These are phyloP conservation scores for Parapsyche elsis DNA, from an alignment of 1,140 invertebrate species.

Conservation along the genomic window DNA sequence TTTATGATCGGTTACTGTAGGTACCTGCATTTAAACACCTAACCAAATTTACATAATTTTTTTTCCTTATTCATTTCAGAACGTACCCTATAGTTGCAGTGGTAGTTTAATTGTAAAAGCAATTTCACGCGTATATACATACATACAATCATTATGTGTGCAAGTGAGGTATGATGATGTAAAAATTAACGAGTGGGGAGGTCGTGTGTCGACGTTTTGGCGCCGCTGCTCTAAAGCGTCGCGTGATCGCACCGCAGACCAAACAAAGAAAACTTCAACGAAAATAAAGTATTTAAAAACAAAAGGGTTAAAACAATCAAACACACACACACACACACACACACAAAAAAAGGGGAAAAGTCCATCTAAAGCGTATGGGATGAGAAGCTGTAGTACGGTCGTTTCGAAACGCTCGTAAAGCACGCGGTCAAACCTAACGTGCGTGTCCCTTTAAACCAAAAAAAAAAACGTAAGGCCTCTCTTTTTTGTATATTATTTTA, in stretches of 20 bases:
- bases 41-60: no score
- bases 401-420: background rate
- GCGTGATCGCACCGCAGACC: background rate
- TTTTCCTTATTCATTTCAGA: no score
- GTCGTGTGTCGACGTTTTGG: background rate
- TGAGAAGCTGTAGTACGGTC: background rate
- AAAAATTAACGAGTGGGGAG: no score
- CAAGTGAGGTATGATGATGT: background rate
- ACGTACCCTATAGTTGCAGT: no score
- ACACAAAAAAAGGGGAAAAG: background rate
- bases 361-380: background rate
- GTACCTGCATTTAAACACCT: no score
- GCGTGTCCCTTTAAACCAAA: background rate
- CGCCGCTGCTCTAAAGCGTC: background rate
- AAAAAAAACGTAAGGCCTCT: background rate
- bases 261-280: slow-evolving; percentile 10
- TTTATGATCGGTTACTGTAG: no score
- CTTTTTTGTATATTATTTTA: no score
- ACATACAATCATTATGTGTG: background rate
- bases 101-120: no score
- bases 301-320: background rate
- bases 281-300: background rate
- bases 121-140: background rate
- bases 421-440: no score
- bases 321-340: no score